Base-by-base conservation (phyloP, 2,797 vertebrate genomes). In the Characodon lateralis region DNA sequence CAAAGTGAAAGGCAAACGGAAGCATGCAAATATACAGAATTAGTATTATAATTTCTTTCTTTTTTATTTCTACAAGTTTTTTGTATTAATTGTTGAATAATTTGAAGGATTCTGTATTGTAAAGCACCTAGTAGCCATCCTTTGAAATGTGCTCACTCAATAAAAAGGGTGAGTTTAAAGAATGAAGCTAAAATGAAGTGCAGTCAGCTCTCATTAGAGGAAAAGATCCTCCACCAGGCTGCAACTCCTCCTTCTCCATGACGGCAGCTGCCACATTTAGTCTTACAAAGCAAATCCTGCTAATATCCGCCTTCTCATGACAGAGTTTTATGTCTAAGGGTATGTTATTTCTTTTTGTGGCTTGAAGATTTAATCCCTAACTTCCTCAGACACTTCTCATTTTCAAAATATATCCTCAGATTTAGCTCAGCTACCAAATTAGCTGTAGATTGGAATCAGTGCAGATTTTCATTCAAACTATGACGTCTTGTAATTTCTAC, bases 291-390 rank as follows among this genome's bases (percentile, higher is more conserved):
- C 43, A 69, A 26, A 14, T 69, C 24, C 66, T 46, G 35, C 24
- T 46, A 69, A 88, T 77, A 88, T 89, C 86, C 78, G 55, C 56
- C 76, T 73, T 78, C 72, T 82, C 51, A 73, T 82, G 85, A 80
- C 88, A n/a, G 55, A 71, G 73, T 89, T 78, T 85, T 80, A 77
- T 78, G 85, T 80, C 76, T 72, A 10, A 35, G 78, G 83, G 74
- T 77, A 63, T 84, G 83, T 86, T 72, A 76, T 87, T 84, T 81
- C 77, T 83, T 82, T 81, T 83, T 83, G 80, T 75, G 73, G 46
- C 81, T 84, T 77, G 35, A 70, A 83, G 69, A 85, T 90, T 87
- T 82, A 82, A 82, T 85, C 76, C 83, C 28, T 43, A 39, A 80
- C 74, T 75, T 72, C 16, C 75, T 68, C 66, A 18, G 71, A 76